Evolutionary conservation across 2,113 vertebrate species (phyloP), one percentile per base, ranked within the genome.

Genomic region (Mola mola): DNA sequence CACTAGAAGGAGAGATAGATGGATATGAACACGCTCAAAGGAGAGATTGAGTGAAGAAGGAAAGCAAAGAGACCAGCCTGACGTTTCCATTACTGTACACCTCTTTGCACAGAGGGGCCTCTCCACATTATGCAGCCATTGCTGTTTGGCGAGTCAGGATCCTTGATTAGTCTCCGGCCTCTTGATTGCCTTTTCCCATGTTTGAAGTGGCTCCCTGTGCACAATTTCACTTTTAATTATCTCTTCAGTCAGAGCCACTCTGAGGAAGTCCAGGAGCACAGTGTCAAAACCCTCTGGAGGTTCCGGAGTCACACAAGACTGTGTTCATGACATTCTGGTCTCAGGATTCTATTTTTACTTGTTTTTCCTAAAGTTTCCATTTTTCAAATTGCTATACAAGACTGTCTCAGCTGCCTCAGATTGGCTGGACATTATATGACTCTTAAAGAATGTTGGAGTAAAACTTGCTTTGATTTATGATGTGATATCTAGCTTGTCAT

Each of bases 181-280:
- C 33, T 74, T 75, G 67, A 80, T 61, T 58, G 69, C 43, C 56
- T 40, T 41, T 44, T 77, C 66, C 50, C 31, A 34, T 58, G 83
- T 53, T 66, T 64, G 74, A 50, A 48, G 40, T 60, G 72, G 69
- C 65, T 72, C 56, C 4, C 58, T 53, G 62, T 62, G 66, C 66
- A 64, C 53, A 40, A 59, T 58, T 77, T 91, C 80, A 75, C 66
- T 85, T 88, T 58, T 75, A 88, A 88, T 87, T 79, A 87, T 82
- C 56, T 70, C 51, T 22, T 8, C 55, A 78, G 66, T 77, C 62
- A 64, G 70, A 71, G 12, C 4, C 37, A 49, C 58, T 58, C 10
- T 60, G 53, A 82, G 57, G 60, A 81, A 78, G 72, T 75, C 72
- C 41, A 79, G 65, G 25, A 81, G 53, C 63, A 12, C 20, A 44